phyloP scores from a whole-genome alignment of 2,797 vertebrate species.

The Smutsia temminckii region DNA sequence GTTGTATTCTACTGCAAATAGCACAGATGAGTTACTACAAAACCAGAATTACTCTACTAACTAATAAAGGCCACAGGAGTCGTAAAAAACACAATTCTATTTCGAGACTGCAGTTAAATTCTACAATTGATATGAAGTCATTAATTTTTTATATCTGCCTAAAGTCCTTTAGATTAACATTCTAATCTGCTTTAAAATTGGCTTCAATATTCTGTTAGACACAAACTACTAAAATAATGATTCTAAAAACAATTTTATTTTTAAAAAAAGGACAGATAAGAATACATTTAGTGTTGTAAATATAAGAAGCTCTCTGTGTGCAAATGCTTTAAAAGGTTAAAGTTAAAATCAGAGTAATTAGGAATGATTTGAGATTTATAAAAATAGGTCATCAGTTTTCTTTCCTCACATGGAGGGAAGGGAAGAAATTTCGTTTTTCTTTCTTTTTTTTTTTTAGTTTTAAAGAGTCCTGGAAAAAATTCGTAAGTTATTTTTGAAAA shows the following conservation, averaged over 20 bases:
- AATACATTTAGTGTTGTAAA: not conserved
- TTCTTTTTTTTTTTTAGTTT: not conserved
- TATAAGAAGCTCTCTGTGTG: not conserved
- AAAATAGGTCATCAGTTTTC: not conserved
- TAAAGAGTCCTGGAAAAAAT: not conserved
- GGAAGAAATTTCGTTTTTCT: not conserved
- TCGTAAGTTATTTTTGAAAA: not conserved
- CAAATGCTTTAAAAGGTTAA: constrained; percentile 5
- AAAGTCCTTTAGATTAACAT: not conserved
- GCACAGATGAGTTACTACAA: constrained; percentile 14
- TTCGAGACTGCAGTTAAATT: constrained; percentile 27
- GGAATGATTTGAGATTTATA: constrained; percentile 7
- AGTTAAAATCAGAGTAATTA: constrained; percentile 17
- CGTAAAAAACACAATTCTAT: constrained; percentile 35
- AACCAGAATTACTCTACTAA: constrained; percentile 20
- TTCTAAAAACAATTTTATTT: constrained; percentile 23
- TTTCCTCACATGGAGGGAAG: not conserved
- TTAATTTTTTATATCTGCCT: constrained; percentile 48
- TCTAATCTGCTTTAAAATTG: constrained; percentile 34
- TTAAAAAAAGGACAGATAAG: not conserved
- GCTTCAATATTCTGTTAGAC: constrained; percentile 6
- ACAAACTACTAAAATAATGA: constrained; percentile 32
- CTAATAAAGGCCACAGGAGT: not conserved
- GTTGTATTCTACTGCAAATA: constrained; percentile 32
- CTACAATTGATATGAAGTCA: constrained; percentile 18